Evolutionary conservation across 2,797 vertebrate genomes (phyloP).

Genomic region (Eurystomus glaucurus): DNA sequence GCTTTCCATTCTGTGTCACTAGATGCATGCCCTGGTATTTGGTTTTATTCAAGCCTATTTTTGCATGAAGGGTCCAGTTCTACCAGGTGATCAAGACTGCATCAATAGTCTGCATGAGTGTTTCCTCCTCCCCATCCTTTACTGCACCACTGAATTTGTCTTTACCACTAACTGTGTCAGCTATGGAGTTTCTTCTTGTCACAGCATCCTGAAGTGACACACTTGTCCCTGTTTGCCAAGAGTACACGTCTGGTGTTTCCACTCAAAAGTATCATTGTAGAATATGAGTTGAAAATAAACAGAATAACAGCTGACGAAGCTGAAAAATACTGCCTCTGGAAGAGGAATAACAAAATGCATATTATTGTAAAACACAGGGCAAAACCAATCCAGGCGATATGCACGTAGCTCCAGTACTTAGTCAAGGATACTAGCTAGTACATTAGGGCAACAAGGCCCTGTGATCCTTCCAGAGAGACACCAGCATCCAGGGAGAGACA

Average conservation of each 20-base stretch:
- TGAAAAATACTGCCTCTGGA: not conserved
- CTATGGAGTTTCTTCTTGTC: not conserved
- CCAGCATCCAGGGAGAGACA: not conserved
- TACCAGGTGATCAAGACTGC: not conserved
- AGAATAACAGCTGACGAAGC: not conserved
- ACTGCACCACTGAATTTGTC: not conserved
- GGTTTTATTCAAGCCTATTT: not conserved
- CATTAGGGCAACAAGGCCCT: fast-evolving
- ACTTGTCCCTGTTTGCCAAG: not conserved
- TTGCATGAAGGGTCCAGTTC: not conserved
- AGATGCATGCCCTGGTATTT: not conserved
- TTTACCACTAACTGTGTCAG: not conserved
- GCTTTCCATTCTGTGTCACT: not conserved
- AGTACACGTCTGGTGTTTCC: not conserved
- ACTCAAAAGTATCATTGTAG: not conserved
- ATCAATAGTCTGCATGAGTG: not conserved
- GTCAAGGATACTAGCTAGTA: not conserved
- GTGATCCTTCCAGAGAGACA: not conserved
- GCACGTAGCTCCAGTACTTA: not conserved
- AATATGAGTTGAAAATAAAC: not conserved
- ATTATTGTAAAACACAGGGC: not conserved
- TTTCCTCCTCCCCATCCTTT: not conserved
- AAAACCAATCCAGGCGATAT: not conserved
- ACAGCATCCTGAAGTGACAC: not conserved
- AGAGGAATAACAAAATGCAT: not conserved